These are phyloP conservation scores for Mnemiopsis leidyi DNA, from an alignment of 37 sponge, comb jelly and placozoan species.

Conservation along the genomic window DNA sequence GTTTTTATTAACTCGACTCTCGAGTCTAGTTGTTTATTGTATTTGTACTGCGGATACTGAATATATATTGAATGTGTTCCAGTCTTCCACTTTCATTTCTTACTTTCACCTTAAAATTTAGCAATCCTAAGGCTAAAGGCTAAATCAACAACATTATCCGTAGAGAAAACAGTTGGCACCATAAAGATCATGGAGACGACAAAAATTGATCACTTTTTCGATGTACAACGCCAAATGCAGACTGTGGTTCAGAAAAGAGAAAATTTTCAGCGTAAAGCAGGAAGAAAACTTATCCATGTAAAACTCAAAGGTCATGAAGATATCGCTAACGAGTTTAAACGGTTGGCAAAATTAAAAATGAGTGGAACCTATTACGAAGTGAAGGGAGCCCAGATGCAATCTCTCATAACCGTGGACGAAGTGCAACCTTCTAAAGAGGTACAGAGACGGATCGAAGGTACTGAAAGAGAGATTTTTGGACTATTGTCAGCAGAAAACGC, in stretches of 20 bases:
- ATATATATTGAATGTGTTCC: too few species aligned
- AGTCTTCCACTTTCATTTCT: too few species aligned
- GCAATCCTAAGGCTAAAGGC: too few species aligned
- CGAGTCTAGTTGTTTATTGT: too few species aligned
- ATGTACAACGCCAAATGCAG: constrained; percentile 36
- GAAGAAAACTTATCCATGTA: neutral
- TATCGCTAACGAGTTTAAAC: constrained; percentile 30
- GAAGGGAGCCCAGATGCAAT: constrained; percentile 44
- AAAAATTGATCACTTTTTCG: constrained; percentile 54
- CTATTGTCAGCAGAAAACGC: constrained; percentile 37
- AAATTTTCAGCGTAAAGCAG: neutral
- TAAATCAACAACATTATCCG: too few species aligned
- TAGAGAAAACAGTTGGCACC: too few species aligned
- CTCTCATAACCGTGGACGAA: neutral
- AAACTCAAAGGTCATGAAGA: constrained; percentile 42
- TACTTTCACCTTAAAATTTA: too few species aligned
- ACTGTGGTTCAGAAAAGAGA: constrained; percentile 12
- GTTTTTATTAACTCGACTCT: too few species aligned
- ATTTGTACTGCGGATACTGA: too few species aligned
- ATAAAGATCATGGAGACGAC: neutral
- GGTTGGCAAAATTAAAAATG: neutral
- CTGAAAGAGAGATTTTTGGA: constrained; percentile 38
- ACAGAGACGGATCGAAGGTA: constrained; percentile 57
- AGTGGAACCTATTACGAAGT: constrained; percentile 43
- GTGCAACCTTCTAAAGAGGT: constrained; percentile 33